phyloP scores from a whole-genome alignment of 2,888 invertebrate genomes.

The Microchrysa polita region DNA sequence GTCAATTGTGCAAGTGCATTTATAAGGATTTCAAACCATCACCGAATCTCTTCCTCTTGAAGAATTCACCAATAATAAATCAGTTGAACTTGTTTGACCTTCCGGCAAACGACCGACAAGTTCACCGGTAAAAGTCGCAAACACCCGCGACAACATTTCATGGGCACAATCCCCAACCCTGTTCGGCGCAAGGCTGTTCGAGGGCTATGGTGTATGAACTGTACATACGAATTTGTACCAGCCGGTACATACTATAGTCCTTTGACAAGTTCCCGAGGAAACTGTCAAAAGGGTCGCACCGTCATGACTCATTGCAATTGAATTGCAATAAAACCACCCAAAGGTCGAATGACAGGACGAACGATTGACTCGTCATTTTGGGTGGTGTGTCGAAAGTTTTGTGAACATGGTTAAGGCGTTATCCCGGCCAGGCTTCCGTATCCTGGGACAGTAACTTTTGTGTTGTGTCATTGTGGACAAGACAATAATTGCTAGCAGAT shows the following conservation, averaged over 20 bases:
- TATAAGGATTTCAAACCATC: no score
- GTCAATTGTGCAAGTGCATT: no score
- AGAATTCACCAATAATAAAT: no score
- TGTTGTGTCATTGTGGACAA: background rate
- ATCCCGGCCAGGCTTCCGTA: background rate
- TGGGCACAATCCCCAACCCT: background rate
- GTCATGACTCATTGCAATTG: constrained; percentile 20
- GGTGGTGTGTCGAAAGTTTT: background rate
- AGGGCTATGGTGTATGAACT: background rate
- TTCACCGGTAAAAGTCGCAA: no score
- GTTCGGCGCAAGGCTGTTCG: background rate
- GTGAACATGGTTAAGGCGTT: constrained; percentile 6
- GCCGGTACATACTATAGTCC: background rate
- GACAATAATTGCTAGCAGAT: background rate
- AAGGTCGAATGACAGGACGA: background rate
- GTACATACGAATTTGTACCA: background rate
- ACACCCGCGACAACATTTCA: background rate
- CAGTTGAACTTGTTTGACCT: background rate
- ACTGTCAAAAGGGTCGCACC: background rate
- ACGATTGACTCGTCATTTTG: background rate
- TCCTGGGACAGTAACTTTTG: background rate
- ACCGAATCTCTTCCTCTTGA: no score
- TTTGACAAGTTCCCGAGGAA: background rate
- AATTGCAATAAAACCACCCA: background rate
- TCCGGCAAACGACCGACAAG: background rate